Evolutionary conservation across 2,113 vertebrate genomes (phyloP), one percentile per base, ranked within the genome.

Genomic region (Hiodon tergisus): DNA sequence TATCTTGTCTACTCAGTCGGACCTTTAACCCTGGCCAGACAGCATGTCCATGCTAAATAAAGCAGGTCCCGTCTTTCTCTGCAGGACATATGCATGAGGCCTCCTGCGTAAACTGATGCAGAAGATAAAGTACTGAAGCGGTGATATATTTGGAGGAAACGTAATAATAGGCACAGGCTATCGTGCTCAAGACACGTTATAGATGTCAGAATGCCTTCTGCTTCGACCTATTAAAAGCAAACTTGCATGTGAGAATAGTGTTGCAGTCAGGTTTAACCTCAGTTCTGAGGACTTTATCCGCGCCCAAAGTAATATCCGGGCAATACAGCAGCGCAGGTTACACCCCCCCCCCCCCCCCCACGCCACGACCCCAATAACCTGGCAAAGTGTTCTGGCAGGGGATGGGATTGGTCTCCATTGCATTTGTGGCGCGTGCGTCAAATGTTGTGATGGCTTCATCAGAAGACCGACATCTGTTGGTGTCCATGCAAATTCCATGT

Each of bases 191-290:
- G 82, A 62, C 69, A 69, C 76, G 78, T 68, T 68, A 58, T 69
- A 72, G 68, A 72, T 73, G 80, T 78, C 82, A 78, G 66, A 60
- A 75, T 77, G 76, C 77, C 57, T 80, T 85, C 83, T 50, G 73
- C 80, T 59, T 31, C 46, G 78, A 83, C 74, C 83, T 77, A 77
- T 85, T 83, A 84, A 87, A 84, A 81, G 80, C 79, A 87, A 83
- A 84, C 79, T 83, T 82, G 81, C 83, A 81, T 81, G 72, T 68
- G 4, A 57, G 86, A 78, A 81, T 85, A 82, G 74, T 4, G 77
- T 86, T 89, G 86, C 84, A 85, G 83, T 67, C 72, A 84, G 80
- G 77, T 76, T 73, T 69, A 63, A 62, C 63, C 63, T 47, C n/a
- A 77, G 80, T 72, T 75, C 76, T 85, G 83, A 83, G 78, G 61